Evolutionary conservation across 2,888 invertebrate genomes (phyloP).

Genomic region (Tetheella fluctuosa): DNA sequence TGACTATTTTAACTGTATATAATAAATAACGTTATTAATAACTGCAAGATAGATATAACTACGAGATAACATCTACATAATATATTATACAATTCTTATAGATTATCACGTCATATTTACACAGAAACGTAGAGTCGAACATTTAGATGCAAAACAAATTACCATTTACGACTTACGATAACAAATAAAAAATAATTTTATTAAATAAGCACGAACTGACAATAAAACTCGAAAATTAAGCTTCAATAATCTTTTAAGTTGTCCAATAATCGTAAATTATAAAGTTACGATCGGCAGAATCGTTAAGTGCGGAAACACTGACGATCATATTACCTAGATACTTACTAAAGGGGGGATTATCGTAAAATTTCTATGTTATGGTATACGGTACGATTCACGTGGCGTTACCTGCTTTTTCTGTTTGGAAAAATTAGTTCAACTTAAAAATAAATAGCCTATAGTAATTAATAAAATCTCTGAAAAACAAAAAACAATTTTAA

Average conservation of each 20-base stretch:
- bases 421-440: neutral
- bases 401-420: constrained; percentile 19
- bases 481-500: neutral
- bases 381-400: constrained; percentile 19
- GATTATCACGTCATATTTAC: constrained; percentile 24
- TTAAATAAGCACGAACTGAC: constrained; percentile 65
- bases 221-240: constrained; percentile 69
- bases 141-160: constrained; percentile 49
- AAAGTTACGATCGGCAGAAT: constrained; percentile 51
- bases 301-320: constrained; percentile 49
- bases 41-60: neutral
- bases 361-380: constrained; percentile 36
- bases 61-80: constrained; percentile 6
- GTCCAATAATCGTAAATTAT: constrained; percentile 69
- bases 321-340: constrained; percentile 51
- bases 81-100: neutral
- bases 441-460: neutral
- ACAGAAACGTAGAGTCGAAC: constrained; percentile 33
- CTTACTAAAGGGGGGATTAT: constrained; percentile 44
- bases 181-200: constrained; percentile 46
- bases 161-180: constrained; percentile 50
- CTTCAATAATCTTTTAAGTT: constrained; percentile 64
- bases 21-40: constrained; percentile 5
- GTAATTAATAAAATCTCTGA: too few species aligned
- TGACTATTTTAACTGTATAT: neutral